Conservation (phyloP, 2,113 vertebrate genomes). For the Chascanopsetta lugubris region DNA sequence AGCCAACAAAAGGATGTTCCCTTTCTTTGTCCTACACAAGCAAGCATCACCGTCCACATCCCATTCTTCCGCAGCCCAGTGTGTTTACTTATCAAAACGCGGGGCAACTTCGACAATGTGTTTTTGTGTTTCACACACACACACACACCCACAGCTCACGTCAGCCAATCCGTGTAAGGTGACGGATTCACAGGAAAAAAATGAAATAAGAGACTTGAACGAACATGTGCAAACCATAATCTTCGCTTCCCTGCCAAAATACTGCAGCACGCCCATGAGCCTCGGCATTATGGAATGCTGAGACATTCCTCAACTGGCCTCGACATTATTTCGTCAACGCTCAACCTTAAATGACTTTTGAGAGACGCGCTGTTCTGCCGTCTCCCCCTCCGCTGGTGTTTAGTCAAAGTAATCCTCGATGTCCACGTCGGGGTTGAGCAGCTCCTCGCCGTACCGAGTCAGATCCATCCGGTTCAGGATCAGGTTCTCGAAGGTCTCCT, state of each 20-base stretch:
- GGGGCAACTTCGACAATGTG: not conserved
- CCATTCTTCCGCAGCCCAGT: constrained; percentile 9
- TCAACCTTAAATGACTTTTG: not conserved
- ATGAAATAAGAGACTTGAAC: constrained; percentile 17
- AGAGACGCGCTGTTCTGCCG: not conserved
- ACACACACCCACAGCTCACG: not conserved
- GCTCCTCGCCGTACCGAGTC: constrained; percentile 88
- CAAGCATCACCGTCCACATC: not conserved
- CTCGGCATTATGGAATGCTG: not conserved
- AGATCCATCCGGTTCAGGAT: constrained; percentile 98
- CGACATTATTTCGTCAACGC: not conserved
- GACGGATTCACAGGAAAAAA: constrained; percentile 24
- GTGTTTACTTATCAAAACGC: not conserved
- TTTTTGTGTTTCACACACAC: not conserved
- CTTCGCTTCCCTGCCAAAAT: not conserved
- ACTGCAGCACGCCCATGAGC: not conserved
- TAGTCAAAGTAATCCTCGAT: constrained; percentile 99
- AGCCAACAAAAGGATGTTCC: constrained; percentile 32
- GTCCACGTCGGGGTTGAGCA: constrained; percentile 92
- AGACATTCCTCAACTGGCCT: not conserved
- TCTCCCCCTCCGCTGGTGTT: constrained; percentile 34
- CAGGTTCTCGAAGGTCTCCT: constrained; percentile 98
- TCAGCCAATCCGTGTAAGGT: too few species aligned
- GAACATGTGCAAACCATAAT: not conserved
- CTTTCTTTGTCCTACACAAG: constrained; percentile 8